Conservation (phyloP, 2,888 invertebrate genomes). For the Cosmopolites sordidus region DNA sequence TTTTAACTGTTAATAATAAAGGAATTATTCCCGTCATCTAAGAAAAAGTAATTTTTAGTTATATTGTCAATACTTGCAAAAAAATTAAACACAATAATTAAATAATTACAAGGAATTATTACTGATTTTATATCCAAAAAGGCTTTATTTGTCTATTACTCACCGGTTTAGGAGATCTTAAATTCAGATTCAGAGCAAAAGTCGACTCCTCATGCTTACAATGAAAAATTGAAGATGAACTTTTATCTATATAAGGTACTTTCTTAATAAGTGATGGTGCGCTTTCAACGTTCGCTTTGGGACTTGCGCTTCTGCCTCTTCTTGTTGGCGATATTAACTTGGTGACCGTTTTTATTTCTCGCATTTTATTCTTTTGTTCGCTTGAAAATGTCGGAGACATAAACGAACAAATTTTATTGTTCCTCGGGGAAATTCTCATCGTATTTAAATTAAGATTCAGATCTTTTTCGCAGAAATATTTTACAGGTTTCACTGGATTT, state of each 20-base stretch:
- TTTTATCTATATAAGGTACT: conserved; percentile 37
- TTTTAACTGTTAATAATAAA: no score
- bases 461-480: conserved; percentile 25
- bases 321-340: conserved; percentile 37
- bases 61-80: no score
- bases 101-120: no score
- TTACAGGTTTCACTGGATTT: conserved; percentile 22
- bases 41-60: no score
- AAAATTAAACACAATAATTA: no score
- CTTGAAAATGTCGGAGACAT: conserved; percentile 46
- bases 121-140: no score
- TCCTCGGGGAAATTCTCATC: conserved; percentile 18
- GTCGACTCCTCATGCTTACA: conserved; percentile 2
- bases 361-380: conserved; percentile 40
- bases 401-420: conserved; percentile 31
- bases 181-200: conserved; percentile 13
- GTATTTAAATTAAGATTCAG: conserved; percentile 11
- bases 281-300: conserved; percentile 25
- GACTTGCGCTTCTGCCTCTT: conserved; percentile 40
- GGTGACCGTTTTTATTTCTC: conserved; percentile 35
- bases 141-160: no score
- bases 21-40: no score
- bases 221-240: conserved; percentile 27
- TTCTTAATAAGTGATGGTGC: conserved; percentile 18
- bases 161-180: conserved; percentile 17